Evolutionary conservation across 2,113 vertebrate genomes (phyloP), one percentile per base, ranked within the genome.

Genomic region (Catagonus wagneri): DNA sequence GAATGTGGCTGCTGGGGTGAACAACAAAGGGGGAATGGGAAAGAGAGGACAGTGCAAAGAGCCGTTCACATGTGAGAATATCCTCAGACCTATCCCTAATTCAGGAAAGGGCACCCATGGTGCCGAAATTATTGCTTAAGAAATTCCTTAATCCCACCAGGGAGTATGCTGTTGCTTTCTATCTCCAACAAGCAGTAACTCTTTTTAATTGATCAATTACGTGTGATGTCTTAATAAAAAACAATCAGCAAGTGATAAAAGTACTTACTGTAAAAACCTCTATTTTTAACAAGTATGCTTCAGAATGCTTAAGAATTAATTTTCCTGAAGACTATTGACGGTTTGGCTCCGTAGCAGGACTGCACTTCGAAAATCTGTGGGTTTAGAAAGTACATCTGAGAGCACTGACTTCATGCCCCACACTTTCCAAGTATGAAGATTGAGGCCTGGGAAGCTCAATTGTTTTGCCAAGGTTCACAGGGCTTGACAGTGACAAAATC

Each of bases 121-220:
- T 44, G 17, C n/a, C 58, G 39, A 93, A 96, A 96, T 75, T 68
- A 79, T 10, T 84, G 34, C 44, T 79, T n/a, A 83, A 78, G 72
- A 71, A 79, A 89, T 34, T 34, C 23, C 72, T 2, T 89, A 78
- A 56, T 29, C 13, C 61, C 23, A 36, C 27, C 25, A 29, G 17
- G 4, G 2, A 60, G 0, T n/a, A 61, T 63, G 58, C 11, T 54
- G 15, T 25, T 61, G 13, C 22, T 72, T 89, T 92, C 20, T 60
- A 83, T 90, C 72, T 29, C 7, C 23, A 74, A 34, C 10, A 78
- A 34, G 29, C 16, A 86, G 29, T n/a, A n/a, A 52, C 36, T 75
- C 32, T 36, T n/a, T 83, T 63, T 19, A 60, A 63, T 22, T 39
- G 17, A 44, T 63, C 65, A 44, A 74, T 65, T 85, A 85, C 36